Conservation (phyloP, 2,888 invertebrate species). For the Aleiodes testaceus region DNA sequence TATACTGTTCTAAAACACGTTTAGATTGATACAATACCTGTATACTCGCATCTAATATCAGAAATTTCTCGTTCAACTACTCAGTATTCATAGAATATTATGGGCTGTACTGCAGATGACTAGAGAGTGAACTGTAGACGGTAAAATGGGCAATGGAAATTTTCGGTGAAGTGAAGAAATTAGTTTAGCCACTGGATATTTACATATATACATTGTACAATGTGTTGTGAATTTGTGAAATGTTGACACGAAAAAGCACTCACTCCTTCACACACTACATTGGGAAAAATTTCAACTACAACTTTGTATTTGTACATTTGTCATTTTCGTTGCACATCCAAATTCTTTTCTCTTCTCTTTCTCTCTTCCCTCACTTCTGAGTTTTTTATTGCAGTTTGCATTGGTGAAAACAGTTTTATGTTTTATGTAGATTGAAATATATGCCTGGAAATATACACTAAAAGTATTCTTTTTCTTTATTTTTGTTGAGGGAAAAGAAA, state of each 20-base stretch:
- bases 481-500: no score
- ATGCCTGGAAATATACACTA: no score
- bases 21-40: constrained; percentile 47
- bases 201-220: constrained; percentile 46
- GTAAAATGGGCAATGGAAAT: constrained; percentile 5
- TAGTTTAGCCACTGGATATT: constrained; percentile 55
- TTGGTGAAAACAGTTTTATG: no score
- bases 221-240: constrained; percentile 43
- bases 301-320: neutral
- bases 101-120: constrained; percentile 43
- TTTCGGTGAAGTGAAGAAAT: constrained; percentile 48
- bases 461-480: no score
- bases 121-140: neutral
- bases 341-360: no score
- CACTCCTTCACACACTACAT: neutral
- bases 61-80: constrained; percentile 48
- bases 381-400: no score
- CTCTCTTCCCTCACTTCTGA: no score
- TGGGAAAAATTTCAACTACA: neutral
- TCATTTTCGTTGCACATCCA: no score
- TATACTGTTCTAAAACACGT: constrained; percentile 19
- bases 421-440: no score
- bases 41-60: constrained; percentile 49
- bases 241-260: constrained; percentile 17
- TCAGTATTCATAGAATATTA: constrained; percentile 68